Evolutionary conservation across 1,140 invertebrate species (phyloP), one percentile per base, ranked within the genome.

Genomic region (Drosophila albomicans): DNA sequence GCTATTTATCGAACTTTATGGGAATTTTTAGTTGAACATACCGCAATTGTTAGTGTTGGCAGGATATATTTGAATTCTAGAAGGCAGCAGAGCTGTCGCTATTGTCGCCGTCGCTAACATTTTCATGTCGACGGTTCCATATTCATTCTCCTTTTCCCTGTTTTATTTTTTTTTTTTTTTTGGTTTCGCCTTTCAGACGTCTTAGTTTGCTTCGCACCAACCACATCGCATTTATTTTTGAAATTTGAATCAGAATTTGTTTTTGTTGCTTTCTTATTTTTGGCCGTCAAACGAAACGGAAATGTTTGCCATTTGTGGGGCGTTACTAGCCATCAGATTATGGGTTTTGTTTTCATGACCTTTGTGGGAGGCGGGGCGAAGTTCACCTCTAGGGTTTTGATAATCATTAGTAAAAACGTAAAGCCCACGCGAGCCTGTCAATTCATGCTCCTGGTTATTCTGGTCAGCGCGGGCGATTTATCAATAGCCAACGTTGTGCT

Each of bases 161-260:
- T 25, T 25, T 25, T 25, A 0, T 25, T 25, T 25, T 20, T 20
- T 20, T 20, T 20, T 20, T 20, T 20, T 25, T 69, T 32, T 66
- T 20, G 35, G 16, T 56, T 64, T 74, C 51, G 59, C 46, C 35
- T 65, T 77, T 81, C 49, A 16, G 52, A 69, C 52, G 66, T 35
- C 46, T 72, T 54, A 62, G 64, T 66, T 58, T 65, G n/a, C 49
- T 46, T 45, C 32, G 54, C 46, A 35, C 30, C 35, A 10, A 38
- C 8, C n/a, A 16, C 41, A 48, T 58, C 38, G 43, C 41, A 79
- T 87, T 51, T 82, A 71, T 86, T 86, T 76, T 72, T 48, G 82
- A 86, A 86, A 86, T 86, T 87, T 77, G 68, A 87, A 87, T 82
- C 82, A 76, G 35, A 65, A 59, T 78, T 75, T 66, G 68, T 56